A percentile compares a stretch with the other conserved stretches of the same genome.
Evolutionary conservation across 2,888 invertebrate species (phyloP).

Genomic region (Oegoconia quadripuncta): DNA sequence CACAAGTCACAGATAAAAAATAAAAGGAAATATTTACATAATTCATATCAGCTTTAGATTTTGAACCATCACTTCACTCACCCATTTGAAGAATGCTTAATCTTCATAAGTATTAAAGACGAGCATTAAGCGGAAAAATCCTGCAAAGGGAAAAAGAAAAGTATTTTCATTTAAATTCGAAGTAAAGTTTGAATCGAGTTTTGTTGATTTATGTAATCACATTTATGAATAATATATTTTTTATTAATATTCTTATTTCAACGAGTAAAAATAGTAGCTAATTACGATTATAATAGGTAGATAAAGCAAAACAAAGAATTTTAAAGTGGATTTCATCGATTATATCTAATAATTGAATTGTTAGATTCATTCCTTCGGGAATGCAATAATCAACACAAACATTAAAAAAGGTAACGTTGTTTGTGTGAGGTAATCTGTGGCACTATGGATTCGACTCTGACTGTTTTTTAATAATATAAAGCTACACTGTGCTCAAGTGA

Average conservation of each 20-base stretch:
- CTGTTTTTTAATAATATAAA: no score
- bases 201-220: conserved; percentile 50
- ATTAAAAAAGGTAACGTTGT: no score
- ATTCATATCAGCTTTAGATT: no score
- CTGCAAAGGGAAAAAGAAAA: conserved; percentile 37
- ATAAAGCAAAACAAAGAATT: background rate
- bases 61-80: conserved; percentile 24
- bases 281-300: background rate
- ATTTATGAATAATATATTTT: conserved; percentile 34
- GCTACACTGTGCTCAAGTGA: no score
- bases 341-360: no score
- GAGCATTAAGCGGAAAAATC: conserved; percentile 46
- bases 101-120: conserved; percentile 47
- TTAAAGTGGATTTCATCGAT: no score
- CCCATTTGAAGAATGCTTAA: conserved; percentile 48
- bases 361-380: no score
- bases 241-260: conserved; percentile 10
- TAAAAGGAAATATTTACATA: no score
- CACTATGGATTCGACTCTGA: no score
- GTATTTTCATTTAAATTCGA: conserved; percentile 58
- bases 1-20: no score
- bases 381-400: no score
- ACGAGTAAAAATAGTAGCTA: conserved; percentile 4
- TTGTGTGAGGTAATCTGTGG: no score
- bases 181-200: conserved; percentile 56